phyloP scores from a whole-genome alignment of 2,113 vertebrate species.

The Prionailurus viverrinus region DNA sequence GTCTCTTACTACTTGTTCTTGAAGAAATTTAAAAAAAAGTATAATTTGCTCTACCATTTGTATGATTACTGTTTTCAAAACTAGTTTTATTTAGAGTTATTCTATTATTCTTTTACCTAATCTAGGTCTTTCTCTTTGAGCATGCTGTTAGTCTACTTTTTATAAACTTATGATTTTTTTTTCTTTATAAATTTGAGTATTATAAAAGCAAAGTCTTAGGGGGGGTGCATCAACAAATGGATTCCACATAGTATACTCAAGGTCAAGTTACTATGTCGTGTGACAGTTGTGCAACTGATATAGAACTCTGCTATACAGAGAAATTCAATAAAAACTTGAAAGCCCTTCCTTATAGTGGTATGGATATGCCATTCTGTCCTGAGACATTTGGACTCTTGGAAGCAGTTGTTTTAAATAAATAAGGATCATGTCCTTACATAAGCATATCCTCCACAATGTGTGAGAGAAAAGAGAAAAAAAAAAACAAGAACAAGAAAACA shows the following conservation, averaged over 20 bases:
- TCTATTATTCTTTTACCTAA: neutral
- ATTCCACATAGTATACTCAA: neutral
- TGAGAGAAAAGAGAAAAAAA: neutral
- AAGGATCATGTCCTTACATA: neutral
- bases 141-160: neutral
- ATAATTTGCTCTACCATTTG: neutral
- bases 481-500: neutral
- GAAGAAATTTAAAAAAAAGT: neutral
- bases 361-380: neutral
- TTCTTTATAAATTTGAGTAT: neutral
- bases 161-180: slow-evolving; percentile 40
- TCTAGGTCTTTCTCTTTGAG: neutral
- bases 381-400: neutral
- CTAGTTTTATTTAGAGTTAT: neutral
- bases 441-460: neutral
- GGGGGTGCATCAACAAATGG: neutral
- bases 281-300: neutral
- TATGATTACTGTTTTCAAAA: neutral
- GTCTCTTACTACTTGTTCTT: neutral
- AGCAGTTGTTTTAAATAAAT: slow-evolving; percentile 37
- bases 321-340: neutral
- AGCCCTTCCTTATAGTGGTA: neutral
- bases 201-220: neutral
- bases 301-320: neutral
- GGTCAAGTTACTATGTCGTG: neutral